Base-by-base conservation (phyloP, 2,888 invertebrate genomes). In the Orchestes rusci region DNA sequence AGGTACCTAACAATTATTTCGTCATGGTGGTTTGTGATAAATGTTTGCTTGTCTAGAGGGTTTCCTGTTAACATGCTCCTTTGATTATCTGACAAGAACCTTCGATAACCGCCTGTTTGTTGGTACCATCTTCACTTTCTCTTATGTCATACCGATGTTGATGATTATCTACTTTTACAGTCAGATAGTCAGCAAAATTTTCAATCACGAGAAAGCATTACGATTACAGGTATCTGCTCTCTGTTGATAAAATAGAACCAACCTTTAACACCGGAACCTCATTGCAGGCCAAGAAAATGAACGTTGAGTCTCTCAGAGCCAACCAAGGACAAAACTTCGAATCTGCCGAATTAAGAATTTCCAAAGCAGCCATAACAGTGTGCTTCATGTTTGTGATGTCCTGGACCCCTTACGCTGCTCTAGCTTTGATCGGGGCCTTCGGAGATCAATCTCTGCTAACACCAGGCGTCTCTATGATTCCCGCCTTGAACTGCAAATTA, bases 341-440 rank as follows among this genome's bases (percentile, higher is more conserved):
- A 53, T 84, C 87, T 1, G 85, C 87, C 0, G 90, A 90, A 64
- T 79, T 90, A 54, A 73, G 86, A 56, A 90, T 90, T 59, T 89
- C 90, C 0, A 90, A 90, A 62, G 88, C 91, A 7, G 89, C 89
- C 2, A 85, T 92, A 31, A 85, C 90, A 1, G 82, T 90, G 30
- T 85, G 90, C 59, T 91, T 86, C 66, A 69, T 90, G 2, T 90
- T 82, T 65, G 79, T 92, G 16, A 78, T 85, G 2, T 85, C 91
- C 0, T 93, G 93, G 92, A 88, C 88, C 3, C 93, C 93, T 0
- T 93, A 93, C 61, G 91, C 87, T 1, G 79, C 87, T 1, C 79
- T 81, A 59, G 80, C 92, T 1, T 71, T 90, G 43, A 87, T 84
- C 53, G 89, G 88, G 2, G 84, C 85, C 2, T 89, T 85, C 60